These are phyloP conservation scores for Drosophila prostipennis DNA, from an alignment of 2,888 invertebrate species.

Conservation along the genomic window DNA sequence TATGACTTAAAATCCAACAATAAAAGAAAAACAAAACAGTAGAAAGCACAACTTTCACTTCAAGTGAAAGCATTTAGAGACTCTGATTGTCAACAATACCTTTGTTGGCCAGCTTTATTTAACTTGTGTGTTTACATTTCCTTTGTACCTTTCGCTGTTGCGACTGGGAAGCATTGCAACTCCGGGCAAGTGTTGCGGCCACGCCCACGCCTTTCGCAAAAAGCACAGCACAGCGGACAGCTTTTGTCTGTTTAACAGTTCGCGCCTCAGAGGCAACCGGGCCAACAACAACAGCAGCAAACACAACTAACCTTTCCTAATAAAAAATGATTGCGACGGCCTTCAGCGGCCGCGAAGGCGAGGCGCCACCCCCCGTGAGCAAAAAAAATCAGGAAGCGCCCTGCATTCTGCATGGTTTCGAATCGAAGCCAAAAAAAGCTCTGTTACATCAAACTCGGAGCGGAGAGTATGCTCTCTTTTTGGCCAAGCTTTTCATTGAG, in stretches of 20 bases:
- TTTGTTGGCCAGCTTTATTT: slow-evolving; percentile 45
- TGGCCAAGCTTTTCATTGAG: slow-evolving; percentile 70
- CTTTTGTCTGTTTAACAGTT: slow-evolving; percentile 55
- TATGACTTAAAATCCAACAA: too few relatives aligned
- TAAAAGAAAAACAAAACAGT: too few relatives aligned
- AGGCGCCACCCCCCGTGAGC: slow-evolving; percentile 11
- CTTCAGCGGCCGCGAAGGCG: slow-evolving; percentile 54
- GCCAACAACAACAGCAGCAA: slow-evolving; percentile 46
- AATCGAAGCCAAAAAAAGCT: slow-evolving; percentile 48
- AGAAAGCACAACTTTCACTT: neutral
- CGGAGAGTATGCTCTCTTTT: slow-evolving; percentile 31
- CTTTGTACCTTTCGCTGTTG: slow-evolving; percentile 21
- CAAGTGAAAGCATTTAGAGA: neutral
- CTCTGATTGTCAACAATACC: neutral
- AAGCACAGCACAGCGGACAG: slow-evolving; percentile 65
- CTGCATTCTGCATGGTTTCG: slow-evolving; percentile 43
- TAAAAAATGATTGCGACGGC: slow-evolving; percentile 67
- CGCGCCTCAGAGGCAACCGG: slow-evolving; percentile 32
- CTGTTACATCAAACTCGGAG: slow-evolving; percentile 39
- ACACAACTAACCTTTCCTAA: slow-evolving; percentile 73
- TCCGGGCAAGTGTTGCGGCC: slow-evolving; percentile 33
- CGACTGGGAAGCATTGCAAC: slow-evolving; percentile 53
- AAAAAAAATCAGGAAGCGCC: slow-evolving; percentile 40
- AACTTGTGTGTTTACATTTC: slow-evolving; percentile 9
- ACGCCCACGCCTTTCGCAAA: slow-evolving; percentile 53